Conservation (phyloP, 1,140 invertebrate species). For the Coenobita brevimanus region DNA sequence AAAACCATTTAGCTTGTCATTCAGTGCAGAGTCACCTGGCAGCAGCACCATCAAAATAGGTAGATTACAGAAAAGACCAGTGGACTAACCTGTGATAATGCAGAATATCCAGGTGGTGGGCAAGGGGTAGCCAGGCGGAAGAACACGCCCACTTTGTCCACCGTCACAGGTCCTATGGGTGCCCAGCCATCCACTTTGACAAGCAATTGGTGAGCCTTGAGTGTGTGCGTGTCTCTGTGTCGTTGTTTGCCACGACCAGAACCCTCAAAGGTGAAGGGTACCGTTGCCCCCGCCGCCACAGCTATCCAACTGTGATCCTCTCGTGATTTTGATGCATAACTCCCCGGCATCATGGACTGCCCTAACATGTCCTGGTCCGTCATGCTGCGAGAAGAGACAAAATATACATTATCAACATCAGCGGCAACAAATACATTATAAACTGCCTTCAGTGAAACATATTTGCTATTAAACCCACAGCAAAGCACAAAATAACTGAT, state of each 20-base stretch:
- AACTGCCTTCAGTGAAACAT: no score
- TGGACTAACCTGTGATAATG: no score
- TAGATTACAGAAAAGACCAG: no score
- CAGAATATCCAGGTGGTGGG: no score
- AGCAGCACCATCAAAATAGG: no score
- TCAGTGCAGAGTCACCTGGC: no score
- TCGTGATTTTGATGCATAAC: neutral
- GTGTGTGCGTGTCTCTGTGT: conserved; percentile 86
- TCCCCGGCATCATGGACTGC: neutral
- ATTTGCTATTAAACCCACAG: no score
- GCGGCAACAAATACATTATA: no score
- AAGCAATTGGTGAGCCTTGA: conserved; percentile 88
- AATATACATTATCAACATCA: neutral
- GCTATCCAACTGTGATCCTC: conserved; percentile 77
- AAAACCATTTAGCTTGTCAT: no score
- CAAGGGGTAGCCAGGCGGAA: conserved; percentile 83
- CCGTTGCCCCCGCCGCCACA: conserved; percentile 81
- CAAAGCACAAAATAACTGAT: no score
- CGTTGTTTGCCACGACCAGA: conserved; percentile 80
- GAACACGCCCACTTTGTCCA: conserved; percentile 95
- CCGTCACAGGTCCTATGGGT: conserved; percentile 88
- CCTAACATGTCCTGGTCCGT: conserved; percentile 22
- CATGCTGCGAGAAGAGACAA: conserved; percentile 25
- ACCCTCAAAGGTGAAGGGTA: conserved; percentile 87
- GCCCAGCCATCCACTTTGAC: conserved; percentile 94